A percentile compares a stretch with the other conserved stretches of the same genome.
Conservation (phyloP, 30 jellyfish, hydroid and myxozoan genomes). For the Cassiopea andromeda region DNA sequence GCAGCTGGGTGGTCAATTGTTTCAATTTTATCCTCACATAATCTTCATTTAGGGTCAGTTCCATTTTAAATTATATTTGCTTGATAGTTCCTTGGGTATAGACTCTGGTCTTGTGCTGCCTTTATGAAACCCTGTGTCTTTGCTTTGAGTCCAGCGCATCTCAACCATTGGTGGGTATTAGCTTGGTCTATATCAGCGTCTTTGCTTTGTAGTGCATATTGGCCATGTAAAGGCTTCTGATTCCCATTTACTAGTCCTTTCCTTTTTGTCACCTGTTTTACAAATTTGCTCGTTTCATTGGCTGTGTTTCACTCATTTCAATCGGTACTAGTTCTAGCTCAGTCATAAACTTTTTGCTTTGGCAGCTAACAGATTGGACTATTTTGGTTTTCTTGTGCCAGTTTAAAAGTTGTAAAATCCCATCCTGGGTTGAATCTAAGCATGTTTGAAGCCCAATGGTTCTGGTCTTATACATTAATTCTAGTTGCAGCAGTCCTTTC, state of each 20-base stretch:
- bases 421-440: neutral
- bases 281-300: neutral
- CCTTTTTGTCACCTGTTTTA: neutral
- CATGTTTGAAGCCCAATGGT: neutral
- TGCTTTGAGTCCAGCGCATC: slow-evolving; percentile 1
- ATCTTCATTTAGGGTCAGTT: neutral
- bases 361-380: neutral
- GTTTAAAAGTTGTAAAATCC: neutral
- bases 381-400: neutral
- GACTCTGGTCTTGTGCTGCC: neutral
- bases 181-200: slow-evolving; percentile 2
- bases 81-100: neutral
- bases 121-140: neutral
- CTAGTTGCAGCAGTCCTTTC: slow-evolving; percentile 4
- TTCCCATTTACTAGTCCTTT: neutral
- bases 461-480: neutral
- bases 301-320: neutral
- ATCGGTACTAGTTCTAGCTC: neutral
- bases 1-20: neutral
- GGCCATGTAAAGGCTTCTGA: neutral
- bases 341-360: neutral
- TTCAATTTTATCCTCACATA: neutral
- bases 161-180: slow-evolving; percentile 20
- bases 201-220: neutral
- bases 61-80: neutral